Conservation (phyloP, 1,140 invertebrate species). For the Anoplolepis gracilipes region DNA sequence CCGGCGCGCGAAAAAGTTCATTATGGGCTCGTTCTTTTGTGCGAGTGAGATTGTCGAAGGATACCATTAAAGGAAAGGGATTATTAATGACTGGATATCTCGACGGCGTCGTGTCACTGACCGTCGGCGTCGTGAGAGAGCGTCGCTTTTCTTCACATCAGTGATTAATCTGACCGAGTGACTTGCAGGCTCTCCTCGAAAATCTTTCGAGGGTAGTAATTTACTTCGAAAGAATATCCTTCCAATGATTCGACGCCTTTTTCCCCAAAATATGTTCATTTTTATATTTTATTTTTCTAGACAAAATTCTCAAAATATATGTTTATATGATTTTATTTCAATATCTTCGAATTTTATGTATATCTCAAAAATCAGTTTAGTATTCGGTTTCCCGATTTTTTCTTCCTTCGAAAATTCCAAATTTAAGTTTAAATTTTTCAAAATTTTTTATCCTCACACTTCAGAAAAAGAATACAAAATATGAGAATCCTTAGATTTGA, state of each 20-base stretch:
- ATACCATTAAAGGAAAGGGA: conserved; percentile 19
- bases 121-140: conserved; percentile 39
- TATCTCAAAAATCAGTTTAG: too few species aligned
- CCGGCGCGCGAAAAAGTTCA: conserved; percentile 46
- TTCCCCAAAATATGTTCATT: neutral
- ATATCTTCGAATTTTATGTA: too few species aligned
- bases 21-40: conserved; percentile 34
- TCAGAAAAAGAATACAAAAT: neutral
- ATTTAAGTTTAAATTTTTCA: neutral
- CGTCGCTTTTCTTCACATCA: conserved; percentile 57
- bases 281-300: neutral
- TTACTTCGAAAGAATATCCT: conserved; percentile 3
- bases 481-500: too few species aligned
- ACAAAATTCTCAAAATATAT: too few species aligned
- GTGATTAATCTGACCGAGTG: conserved; percentile 68
- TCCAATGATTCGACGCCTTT: neutral
- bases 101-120: conserved; percentile 59
- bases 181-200: conserved; percentile 52
- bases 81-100: conserved; percentile 68
- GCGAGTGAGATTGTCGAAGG: conserved; percentile 10
- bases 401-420: neutral
- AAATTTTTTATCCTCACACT: too few species aligned
- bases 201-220: conserved; percentile 23
- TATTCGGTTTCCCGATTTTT: too few species aligned
- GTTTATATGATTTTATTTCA: too few species aligned